Percentiles rank a stretch among this genome's conserved stretches.
These are phyloP conservation scores for Peromyscus nudipes DNA, from an alignment of 2,797 vertebrate species.

Conservation along the genomic window DNA sequence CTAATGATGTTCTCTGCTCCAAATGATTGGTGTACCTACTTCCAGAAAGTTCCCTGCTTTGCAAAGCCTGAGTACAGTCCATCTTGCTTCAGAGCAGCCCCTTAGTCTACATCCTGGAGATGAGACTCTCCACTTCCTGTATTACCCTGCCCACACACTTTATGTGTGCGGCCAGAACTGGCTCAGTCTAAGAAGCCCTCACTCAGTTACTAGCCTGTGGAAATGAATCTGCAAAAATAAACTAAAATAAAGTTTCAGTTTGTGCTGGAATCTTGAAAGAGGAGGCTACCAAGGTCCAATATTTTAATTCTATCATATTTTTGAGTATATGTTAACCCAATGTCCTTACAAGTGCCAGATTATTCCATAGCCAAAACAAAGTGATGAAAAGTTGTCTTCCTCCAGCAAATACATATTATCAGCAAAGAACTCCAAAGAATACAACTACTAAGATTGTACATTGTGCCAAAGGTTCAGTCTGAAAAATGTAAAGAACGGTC, in stretches of 20 bases:
- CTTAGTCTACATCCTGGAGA: not conserved
- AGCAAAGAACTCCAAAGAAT: conserved; percentile 43
- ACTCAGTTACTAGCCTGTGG: not conserved
- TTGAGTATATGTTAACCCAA: conserved; percentile 1
- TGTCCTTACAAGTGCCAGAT: not conserved
- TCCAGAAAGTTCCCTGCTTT: not conserved
- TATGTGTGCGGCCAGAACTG: not conserved
- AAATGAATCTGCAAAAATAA: not conserved
- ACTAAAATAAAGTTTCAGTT: not conserved
- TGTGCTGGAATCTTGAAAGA: not conserved
- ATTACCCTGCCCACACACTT: not conserved
- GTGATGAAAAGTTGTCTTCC: not conserved
- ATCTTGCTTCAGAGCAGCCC: not conserved
- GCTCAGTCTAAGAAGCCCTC: not conserved
- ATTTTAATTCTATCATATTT: not conserved
- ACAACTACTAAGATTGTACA: not conserved
- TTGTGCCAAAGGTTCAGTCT: conserved; percentile 4
- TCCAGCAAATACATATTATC: not conserved
- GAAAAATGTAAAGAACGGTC: conserved; percentile 45
- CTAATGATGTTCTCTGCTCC: not conserved
- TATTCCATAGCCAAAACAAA: conserved; percentile 17
- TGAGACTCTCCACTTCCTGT: not conserved
- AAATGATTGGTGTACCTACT: not conserved
- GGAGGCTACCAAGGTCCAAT: not conserved
- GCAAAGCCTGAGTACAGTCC: not conserved